A percentile compares a stretch with the other conserved stretches of the same genome.
Evolutionary conservation across 2,113 vertebrate species (phyloP).

Genomic region (Mystacornis crossleyi): DNA sequence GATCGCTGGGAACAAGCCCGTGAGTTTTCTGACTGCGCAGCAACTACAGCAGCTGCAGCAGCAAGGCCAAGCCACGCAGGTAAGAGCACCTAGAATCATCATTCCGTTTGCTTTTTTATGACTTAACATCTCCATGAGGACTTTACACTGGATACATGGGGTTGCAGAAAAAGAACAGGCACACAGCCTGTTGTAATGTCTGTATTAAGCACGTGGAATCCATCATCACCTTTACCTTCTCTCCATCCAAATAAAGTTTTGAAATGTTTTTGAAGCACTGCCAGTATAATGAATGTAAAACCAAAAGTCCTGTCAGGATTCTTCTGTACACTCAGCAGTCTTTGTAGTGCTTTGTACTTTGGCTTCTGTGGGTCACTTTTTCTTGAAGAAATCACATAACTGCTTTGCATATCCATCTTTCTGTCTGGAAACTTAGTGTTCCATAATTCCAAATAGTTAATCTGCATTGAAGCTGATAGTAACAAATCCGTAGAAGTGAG

Average conservation of each 20-base stretch:
- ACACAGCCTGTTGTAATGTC: not conserved
- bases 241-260: not conserved
- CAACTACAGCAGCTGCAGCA: slow-evolving; percentile 98
- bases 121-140: not conserved
- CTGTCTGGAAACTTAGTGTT: not conserved
- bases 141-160: not conserved
- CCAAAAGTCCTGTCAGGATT: not conserved
- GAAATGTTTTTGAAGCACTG: not conserved
- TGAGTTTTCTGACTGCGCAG: slow-evolving; percentile 96
- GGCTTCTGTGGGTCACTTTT: not conserved
- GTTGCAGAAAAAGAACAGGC: not conserved
- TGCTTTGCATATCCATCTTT: not conserved
- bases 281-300: not conserved
- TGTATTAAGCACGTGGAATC: not conserved
- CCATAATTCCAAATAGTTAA: not conserved
- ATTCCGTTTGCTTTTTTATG: not conserved
- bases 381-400: not conserved
- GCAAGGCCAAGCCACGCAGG: slow-evolving; percentile 96
- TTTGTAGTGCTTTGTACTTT: not conserved
- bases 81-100: not conserved
- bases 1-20: slow-evolving; percentile 95
- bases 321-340: not conserved
- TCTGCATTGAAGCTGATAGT: not conserved
- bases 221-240: not conserved
- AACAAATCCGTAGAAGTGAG: not conserved